Base-by-base conservation (phyloP, 2,797 vertebrate species). In the Myripristis murdjan region DNA sequence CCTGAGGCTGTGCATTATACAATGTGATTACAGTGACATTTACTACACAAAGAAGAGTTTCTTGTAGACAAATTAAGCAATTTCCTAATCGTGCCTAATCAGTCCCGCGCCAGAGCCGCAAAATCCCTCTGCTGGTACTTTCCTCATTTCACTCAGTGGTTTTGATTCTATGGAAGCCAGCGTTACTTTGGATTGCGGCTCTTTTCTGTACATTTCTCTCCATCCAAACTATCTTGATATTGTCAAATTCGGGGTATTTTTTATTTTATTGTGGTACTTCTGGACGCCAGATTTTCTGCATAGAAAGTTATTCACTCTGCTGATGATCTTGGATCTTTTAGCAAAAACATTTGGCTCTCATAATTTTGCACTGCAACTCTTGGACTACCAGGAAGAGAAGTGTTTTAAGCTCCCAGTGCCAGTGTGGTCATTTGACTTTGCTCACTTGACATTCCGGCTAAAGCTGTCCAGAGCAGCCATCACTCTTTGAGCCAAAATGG, bases 21-120 rank as follows among this genome's bases (percentile, higher is more conserved):
- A 77, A 56, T 72, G 53, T 78, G 88, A 84, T 88, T 90, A 87
- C 2, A 51, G 33, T 52, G 31, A 28, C 14, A 16, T 77, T 74
- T 65, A 70, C 61, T 6, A 26, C 64, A 86, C 81, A 81, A 78
- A 82, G 73, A 26, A 41, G 62, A 67, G 57, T 26, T 60, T 61
- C n/a, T 73, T 82, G 79, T 75, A 68, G 31, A 58, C 62, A 80
- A 56, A 72, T 61, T 5, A 61, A 44, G 41, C 44, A 67, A 9
- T 75, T 78, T 39, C 20, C 23, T 79, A 81, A 89, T 85, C 73
- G 35, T 48, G 24, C 23, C 23, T 24, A 24, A 24, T 22, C n/a
- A 18, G 39, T 61, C 58, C 14, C 47, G 49, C 35, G 41, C 10
- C 22, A 39, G 39, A 67, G 55, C 57, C 24, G 20, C 9, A 16